Conservation (phyloP, 2,113 vertebrate genomes). For the Hippocampus comes region DNA sequence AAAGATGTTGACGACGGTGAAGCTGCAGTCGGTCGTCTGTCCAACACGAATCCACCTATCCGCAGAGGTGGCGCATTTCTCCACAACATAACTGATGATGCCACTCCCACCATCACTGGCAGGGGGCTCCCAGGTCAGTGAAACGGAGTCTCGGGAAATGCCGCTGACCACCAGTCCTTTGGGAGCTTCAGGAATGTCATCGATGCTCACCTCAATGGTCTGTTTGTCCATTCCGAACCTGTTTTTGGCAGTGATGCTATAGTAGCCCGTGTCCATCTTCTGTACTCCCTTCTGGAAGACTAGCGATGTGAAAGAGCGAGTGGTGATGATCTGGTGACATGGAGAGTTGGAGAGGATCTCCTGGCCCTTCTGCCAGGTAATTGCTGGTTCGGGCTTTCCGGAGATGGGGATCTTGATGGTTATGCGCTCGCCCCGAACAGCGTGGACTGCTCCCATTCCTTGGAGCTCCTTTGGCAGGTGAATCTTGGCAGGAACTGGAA, state of each 20-base stretch:
- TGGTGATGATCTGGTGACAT: slow-evolving; percentile 95
- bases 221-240: slow-evolving; percentile 96
- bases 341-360: slow-evolving; percentile 92
- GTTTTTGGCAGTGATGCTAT: slow-evolving; percentile 95
- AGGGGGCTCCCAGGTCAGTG: slow-evolving; percentile 88
- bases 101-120: slow-evolving; percentile 90
- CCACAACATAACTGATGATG: slow-evolving; percentile 87
- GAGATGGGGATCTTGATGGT: slow-evolving; percentile 98
- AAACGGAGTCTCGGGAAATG: slow-evolving; percentile 88
- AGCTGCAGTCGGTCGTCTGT: slow-evolving; percentile 84
- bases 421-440: slow-evolving; percentile 85
- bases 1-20: slow-evolving; percentile 90
- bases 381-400: slow-evolving; percentile 89
- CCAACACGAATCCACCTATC: slow-evolving; percentile 95
- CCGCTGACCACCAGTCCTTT: slow-evolving; percentile 86
- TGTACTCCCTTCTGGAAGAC: slow-evolving; percentile 94
- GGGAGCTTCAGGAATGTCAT: slow-evolving; percentile 92
- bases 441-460: slow-evolving; percentile 97
- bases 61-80: slow-evolving; percentile 91
- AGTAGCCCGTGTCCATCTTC: slow-evolving; percentile 92
- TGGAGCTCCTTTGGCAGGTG: slow-evolving; percentile 91
- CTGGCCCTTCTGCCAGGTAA: slow-evolving; percentile 98
- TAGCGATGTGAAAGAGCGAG: slow-evolving; percentile 94
- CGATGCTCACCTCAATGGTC: slow-evolving; percentile 94
- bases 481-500: slow-evolving; percentile 94